These are phyloP conservation scores for Apodemia duryi DNA, from an alignment of 2,888 invertebrate species.

Conservation along the genomic window DNA sequence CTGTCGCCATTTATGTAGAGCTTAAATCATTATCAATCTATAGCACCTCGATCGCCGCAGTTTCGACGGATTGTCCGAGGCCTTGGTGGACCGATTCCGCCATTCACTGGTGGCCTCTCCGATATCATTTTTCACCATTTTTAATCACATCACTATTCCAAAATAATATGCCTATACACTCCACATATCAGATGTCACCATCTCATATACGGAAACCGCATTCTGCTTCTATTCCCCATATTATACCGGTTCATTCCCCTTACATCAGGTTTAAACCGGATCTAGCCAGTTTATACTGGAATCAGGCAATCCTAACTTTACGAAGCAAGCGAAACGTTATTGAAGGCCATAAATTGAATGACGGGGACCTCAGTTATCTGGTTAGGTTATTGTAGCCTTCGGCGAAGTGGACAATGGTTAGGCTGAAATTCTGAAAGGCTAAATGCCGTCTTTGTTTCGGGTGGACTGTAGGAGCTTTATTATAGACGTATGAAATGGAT, in stretches of 20 bases:
- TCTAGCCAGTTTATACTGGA: slow-evolving; percentile 43
- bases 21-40: slow-evolving; percentile 40
- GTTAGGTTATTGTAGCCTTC: slow-evolving; percentile 40
- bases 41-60: slow-evolving; percentile 79
- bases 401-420: slow-evolving; percentile 43
- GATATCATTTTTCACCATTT: slow-evolving; percentile 68
- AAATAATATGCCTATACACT: slow-evolving; percentile 30
- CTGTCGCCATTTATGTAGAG: slow-evolving; percentile 32
- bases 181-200: slow-evolving; percentile 54
- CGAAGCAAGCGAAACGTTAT: slow-evolving; percentile 31
- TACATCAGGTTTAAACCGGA: slow-evolving; percentile 30
- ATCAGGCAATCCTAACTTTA: slow-evolving; percentile 32
- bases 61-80: slow-evolving; percentile 76
- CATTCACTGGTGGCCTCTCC: slow-evolving; percentile 63
- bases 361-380: slow-evolving; percentile 35
- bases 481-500: slow-evolving; percentile 32
- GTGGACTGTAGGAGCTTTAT: slow-evolving; percentile 33
- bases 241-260: slow-evolving; percentile 35
- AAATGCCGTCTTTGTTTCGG: slow-evolving; percentile 43
- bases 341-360: slow-evolving; percentile 38
- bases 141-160: slow-evolving; percentile 19
- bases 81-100: slow-evolving; percentile 64
- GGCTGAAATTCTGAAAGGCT: slow-evolving; percentile 39
- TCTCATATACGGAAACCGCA: slow-evolving; percentile 63
- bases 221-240: slow-evolving; percentile 56